A percentile compares a stretch with the other conserved stretches of the same genome.
These are phyloP conservation scores for Cryptosula pallasiana DNA, from an alignment of 2,888 invertebrate genomes.

Conservation along the genomic window DNA sequence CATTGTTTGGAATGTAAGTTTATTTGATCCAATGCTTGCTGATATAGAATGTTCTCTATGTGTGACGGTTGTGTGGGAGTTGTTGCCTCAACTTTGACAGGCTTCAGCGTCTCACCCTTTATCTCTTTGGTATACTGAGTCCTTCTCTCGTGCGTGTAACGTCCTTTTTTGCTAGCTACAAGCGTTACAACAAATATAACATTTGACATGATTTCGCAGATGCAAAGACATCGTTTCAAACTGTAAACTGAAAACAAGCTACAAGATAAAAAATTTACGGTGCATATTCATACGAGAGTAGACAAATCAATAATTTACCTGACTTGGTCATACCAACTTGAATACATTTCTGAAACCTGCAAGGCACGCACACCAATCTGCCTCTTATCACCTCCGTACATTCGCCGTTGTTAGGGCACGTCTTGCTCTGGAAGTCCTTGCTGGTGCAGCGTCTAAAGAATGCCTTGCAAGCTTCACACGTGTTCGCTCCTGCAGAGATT, in stretches of 20 bases:
- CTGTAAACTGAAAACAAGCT: too few relatives aligned
- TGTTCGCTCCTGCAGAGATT: constrained; percentile 4
- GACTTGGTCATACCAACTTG: constrained; percentile 17
- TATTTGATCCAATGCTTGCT: background rate
- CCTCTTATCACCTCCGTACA: background rate
- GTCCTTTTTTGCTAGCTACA: constrained; percentile 18
- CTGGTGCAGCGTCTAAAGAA: constrained; percentile 11
- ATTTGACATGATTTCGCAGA: too few relatives aligned
- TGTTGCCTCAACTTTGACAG: background rate
- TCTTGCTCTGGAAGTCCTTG: background rate
- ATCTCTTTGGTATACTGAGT: constrained; percentile 20
- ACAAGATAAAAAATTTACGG: too few relatives aligned
- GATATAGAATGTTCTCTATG: background rate
- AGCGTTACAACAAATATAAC: too few relatives aligned
- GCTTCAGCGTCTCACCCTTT: background rate
- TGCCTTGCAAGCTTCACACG: constrained; percentile 16
- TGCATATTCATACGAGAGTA: too few relatives aligned
- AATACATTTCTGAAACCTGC: background rate
- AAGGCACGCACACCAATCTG: background rate
- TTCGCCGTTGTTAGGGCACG: background rate
- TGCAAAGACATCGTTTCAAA: too few relatives aligned
- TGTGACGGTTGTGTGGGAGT: background rate
- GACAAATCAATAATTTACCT: background rate
- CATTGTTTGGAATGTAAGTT: background rate
- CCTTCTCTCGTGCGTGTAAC: constrained; percentile 13